A percentile compares a stretch with the other conserved stretches of the same genome.
These are phyloP conservation scores for Danaus plexippus DNA, from an alignment of 1,140 invertebrate species.

Conservation along the genomic window DNA sequence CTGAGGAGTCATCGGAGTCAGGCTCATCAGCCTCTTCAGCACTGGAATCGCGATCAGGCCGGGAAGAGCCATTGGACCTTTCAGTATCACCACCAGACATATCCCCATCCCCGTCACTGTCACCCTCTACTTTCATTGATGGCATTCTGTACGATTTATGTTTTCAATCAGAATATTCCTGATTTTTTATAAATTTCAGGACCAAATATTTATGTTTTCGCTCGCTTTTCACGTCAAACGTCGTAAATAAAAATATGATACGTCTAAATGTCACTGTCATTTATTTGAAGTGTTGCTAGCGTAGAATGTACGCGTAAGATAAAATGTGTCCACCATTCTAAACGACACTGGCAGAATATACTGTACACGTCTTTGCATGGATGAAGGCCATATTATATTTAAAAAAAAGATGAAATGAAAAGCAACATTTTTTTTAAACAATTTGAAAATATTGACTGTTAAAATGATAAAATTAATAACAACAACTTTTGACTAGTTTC, in stretches of 20 bases:
- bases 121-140: slow-evolving; percentile 74
- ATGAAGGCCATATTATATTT: no score
- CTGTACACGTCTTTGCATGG: no score
- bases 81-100: slow-evolving; percentile 77
- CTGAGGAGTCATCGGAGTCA: slow-evolving; percentile 86
- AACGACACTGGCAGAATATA: no score
- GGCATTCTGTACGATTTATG: slow-evolving; percentile 40
- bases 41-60: slow-evolving; percentile 78
- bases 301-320: background rate
- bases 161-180: background rate
- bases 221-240: slow-evolving; percentile 22
- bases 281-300: background rate
- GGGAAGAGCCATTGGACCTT: slow-evolving; percentile 73
- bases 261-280: slow-evolving; percentile 23
- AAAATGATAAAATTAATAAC: no score
- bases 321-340: background rate
- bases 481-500: no score
- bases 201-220: slow-evolving; percentile 21
- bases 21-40: slow-evolving; percentile 80
- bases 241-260: slow-evolving; percentile 27
- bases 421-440: no score
- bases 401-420: no score
- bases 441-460: no score
- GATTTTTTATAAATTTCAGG: background rate
- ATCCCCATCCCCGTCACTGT: slow-evolving; percentile 73